These are phyloP conservation scores for Spisula subtruncata DNA, from an alignment of 2,888 invertebrate species.

Conservation along the genomic window DNA sequence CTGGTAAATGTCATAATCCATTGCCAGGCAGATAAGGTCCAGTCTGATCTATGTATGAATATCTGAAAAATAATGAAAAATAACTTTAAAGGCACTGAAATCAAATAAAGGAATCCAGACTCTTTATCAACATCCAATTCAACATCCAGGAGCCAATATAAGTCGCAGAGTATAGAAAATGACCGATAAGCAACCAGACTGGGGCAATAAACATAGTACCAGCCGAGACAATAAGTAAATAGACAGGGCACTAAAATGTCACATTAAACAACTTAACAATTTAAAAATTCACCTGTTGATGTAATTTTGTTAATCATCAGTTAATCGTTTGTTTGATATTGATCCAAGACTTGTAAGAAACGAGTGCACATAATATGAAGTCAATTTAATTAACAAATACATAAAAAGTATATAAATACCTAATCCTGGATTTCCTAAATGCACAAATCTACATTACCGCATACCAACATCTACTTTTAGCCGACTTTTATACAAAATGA, in stretches of 20 bases:
- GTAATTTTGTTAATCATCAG: not conserved
- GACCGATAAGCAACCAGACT: not conserved
- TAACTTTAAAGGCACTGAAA: too few relatives aligned
- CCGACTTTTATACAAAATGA: too few relatives aligned
- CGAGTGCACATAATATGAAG: not conserved
- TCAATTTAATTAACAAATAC: not conserved
- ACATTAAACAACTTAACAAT: not conserved
- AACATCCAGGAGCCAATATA: too few relatives aligned
- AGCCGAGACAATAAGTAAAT: not conserved
- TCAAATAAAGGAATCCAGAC: too few relatives aligned
- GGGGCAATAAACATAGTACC: not conserved
- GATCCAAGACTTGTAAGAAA: not conserved
- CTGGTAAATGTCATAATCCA: too few relatives aligned
- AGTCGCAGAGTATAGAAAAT: too few relatives aligned
- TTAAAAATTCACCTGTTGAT: conserved; percentile 3
- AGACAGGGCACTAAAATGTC: not conserved
- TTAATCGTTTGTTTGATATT: not conserved
- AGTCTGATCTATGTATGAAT: too few relatives aligned
- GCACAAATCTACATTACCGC: not conserved
- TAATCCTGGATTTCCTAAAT: not conserved
- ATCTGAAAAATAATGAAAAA: too few relatives aligned
- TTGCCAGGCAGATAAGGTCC: too few relatives aligned
- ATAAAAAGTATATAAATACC: not conserved
- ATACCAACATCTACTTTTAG: not conserved
- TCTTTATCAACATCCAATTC: too few relatives aligned